Evolutionary conservation across 2,113 vertebrate species (phyloP), one percentile per base, ranked within the genome.

Genomic region (Pteruthius melanotis): DNA sequence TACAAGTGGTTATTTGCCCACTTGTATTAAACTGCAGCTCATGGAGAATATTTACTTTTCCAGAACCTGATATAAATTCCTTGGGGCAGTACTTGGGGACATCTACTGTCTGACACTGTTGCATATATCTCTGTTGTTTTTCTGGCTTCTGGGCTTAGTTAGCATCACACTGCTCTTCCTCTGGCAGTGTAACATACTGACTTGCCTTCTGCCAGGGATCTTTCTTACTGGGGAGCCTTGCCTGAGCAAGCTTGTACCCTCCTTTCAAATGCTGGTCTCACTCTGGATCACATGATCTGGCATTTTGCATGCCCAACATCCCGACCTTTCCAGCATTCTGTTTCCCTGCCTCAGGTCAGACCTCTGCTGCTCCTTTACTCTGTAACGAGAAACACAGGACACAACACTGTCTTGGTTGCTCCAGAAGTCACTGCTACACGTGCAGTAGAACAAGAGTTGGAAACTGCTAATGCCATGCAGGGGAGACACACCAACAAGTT

Each of bases 271-370:
- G 81, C 30, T 35, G 44, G 22, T 26, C 86, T 89, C 60, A 40
- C 35, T 26, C 35, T 0, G 0, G 16, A 71, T 75, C 7, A 1
- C 4, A 0, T 47, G 20, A 60, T 56, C n/a, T 93, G 57, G 33
- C 35, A 26, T 49, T 79, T 60, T 49, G n/a, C 61, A 40, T 1
- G 0, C 35, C 14, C 14, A 10, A 1, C 49, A 64, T 81, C 70
- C 63, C 3, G 0, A 15, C n/a, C 44, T 88, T 69, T 69, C 37
- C 65, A 85, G 53, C 40, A 33, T 77, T 69, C 35, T 54, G 6
- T 68, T 78, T 68, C 54, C 15, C 33, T 57, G 1, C 57, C 57
- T 91, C 53, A 35, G 30, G 57, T 47, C 86, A 88, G 27, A 79
- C 23, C 15, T 74, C 54, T 87, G 13, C 53, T 56, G 35, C 33